Evolutionary conservation across 2,113 vertebrate species (phyloP), one percentile per base, ranked within the genome.

Genomic region (Myanophis thanlyinensis): DNA sequence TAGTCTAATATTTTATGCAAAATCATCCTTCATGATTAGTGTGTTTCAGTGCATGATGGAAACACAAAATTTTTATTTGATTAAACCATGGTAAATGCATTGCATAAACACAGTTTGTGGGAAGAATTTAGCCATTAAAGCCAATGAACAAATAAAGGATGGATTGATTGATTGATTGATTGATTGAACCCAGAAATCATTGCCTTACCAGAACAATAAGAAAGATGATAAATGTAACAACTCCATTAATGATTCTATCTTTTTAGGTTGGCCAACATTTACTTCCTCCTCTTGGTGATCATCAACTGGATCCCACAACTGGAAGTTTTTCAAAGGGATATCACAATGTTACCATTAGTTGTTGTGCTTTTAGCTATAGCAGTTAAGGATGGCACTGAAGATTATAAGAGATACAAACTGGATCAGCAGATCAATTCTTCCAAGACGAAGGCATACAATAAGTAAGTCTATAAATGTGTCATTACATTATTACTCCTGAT

Each of bases 281-380:
- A 97, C 85, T 98, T 98, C 91, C 93, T 98, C 2, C 96, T 98
- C 52, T 96, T 98, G 95, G 96, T 93, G 54, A 49, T 97, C 94
- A 95, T 98, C 93, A 98, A 97, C 95, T 98, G 97, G 96, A 94
- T 98, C 15, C 97, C 98, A 13, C 95, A 95, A 93, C 89, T 98
- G 56, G 97, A 98, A 94, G 96, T 96, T 12, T 98, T 98, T 96
- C 97, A 98, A 84, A 96, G 92, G 49, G 97, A 98, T 87, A 97
- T 98, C 59, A 97, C 96, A 0, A 93, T 98, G 97, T 46, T 98
- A 30, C 98, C 98, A 25, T 40, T 98, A 94, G 48, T 92, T 85
- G 35, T 95, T 47, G 97, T 98, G n/a, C 95, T 98, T 48, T 91
- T 96, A 87, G 51, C 97, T 92, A 97, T 96, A 88, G 97, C 97